phyloP scores from a whole-genome alignment of 2,797 vertebrate genomes.

The Xenops minutus region DNA sequence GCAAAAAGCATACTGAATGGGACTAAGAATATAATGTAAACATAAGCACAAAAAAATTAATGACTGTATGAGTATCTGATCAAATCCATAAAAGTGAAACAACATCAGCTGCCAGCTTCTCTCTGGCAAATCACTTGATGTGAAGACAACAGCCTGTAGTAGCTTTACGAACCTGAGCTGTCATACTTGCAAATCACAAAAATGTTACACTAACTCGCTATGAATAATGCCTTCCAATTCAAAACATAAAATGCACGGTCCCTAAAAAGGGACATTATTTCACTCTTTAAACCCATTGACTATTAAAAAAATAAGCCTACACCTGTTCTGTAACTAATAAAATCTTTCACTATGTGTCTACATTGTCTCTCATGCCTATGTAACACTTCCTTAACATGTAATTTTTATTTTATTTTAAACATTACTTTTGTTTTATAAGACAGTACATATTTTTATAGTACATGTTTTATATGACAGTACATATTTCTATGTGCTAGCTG shows the following conservation, averaged over 20 bases:
- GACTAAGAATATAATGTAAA: neutral
- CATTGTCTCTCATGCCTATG: neutral
- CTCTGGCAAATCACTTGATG: neutral
- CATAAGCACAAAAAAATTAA: neutral
- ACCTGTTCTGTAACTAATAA: neutral
- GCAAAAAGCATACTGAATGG: neutral
- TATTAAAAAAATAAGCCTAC: neutral
- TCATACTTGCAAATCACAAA: neutral
- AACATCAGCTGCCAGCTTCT: constrained; percentile 3
- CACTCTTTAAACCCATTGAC: neutral
- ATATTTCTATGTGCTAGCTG: constrained; percentile 71
- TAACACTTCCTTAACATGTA: constrained; percentile 14
- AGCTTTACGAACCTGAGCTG: neutral
- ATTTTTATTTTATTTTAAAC: constrained; percentile 67
- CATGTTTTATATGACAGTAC: constrained; percentile 27
- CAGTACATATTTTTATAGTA: constrained; percentile 65
- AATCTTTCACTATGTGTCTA: neutral
- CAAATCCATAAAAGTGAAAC: neutral
- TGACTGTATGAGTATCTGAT: neutral
- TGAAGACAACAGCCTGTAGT: neutral
- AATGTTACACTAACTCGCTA: neutral
- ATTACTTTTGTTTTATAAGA: constrained; percentile 55
- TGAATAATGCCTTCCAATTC: neutral
- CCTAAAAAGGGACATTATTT: neutral
- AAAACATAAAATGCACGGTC: neutral